A percentile compares a stretch with the other conserved stretches of the same genome.
Evolutionary conservation across 2,888 invertebrate species (phyloP).

Genomic region (Cephus rjabovi): DNA sequence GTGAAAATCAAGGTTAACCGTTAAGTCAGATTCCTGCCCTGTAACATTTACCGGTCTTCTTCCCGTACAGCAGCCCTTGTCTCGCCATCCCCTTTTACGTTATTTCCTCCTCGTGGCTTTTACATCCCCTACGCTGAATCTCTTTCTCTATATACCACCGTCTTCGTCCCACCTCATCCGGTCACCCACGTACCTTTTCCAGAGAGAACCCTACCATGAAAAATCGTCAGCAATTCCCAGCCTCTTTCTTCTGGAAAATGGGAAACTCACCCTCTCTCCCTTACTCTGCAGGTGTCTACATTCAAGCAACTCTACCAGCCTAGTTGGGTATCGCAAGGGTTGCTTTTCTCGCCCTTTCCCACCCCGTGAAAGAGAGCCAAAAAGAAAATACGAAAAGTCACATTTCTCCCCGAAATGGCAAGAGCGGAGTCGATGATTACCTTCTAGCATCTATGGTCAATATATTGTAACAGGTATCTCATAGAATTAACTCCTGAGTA

Average conservation of each 20-base stretch:
- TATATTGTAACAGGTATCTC: no score
- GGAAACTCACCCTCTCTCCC: not conserved
- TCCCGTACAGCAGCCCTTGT: not conserved
- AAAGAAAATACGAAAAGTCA: no score
- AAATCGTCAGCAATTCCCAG: not conserved
- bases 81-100: conserved; percentile 24
- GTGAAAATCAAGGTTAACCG: conserved; percentile 35
- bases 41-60: conserved; percentile 27
- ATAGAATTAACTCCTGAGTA: no score
- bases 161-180: not conserved
- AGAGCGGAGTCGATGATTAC: no score
- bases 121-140: conserved; percentile 13
- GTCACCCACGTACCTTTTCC: not conserved
- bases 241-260: not conserved
- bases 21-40: conserved; percentile 31
- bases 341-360: no score
- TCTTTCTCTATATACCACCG: not conserved
- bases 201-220: not conserved
- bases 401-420: no score
- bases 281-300: not conserved
- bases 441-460: no score
- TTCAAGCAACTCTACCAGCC: no score
- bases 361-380: no score
- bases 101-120: conserved; percentile 33
- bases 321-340: no score